Evolutionary conservation across 2,888 invertebrate genomes (phyloP).

Genomic region (Phalera bucephala): DNA sequence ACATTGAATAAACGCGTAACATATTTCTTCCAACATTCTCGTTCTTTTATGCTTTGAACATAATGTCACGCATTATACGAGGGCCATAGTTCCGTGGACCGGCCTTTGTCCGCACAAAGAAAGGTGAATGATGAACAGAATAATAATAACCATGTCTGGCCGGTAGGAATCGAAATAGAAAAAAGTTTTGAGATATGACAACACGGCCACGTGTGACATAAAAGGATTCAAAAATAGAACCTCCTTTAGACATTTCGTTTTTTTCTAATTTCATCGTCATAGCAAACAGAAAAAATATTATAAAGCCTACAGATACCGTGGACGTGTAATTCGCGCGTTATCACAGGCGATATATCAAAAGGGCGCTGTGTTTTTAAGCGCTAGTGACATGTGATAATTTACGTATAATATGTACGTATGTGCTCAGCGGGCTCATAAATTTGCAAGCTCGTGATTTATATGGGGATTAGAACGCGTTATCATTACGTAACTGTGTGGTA

Average conservation of each 20-base stretch:
- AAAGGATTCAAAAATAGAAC: constrained; percentile 50
- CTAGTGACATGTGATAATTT: constrained; percentile 59
- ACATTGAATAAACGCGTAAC: constrained; percentile 75
- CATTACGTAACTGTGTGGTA: constrained; percentile 46
- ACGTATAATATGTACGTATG: constrained; percentile 58
- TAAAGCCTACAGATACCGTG: constrained; percentile 22
- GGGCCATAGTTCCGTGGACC: constrained; percentile 70
- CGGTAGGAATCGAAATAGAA: constrained; percentile 59
- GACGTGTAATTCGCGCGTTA: constrained; percentile 27
- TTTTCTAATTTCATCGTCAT: constrained; percentile 30
- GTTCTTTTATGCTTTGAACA: constrained; percentile 68
- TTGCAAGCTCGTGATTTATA: constrained; percentile 71
- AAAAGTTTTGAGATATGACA: constrained; percentile 67
- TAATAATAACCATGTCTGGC: constrained; percentile 74
- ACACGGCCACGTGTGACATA: constrained; percentile 74
- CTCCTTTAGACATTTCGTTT: constrained; percentile 40
- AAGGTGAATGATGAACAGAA: constrained; percentile 74
- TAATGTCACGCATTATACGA: constrained; percentile 71
- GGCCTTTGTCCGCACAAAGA: constrained; percentile 66
- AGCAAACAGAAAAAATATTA: constrained; percentile 10
- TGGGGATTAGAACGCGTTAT: constrained; percentile 67
- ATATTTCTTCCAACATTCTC: constrained; percentile 72
- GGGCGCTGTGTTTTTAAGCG: constrained; percentile 51
- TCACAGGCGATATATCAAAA: constrained; percentile 38
- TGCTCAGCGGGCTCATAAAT: constrained; percentile 71